These are phyloP conservation scores for Dicyrtoma fusca DNA, from an alignment of 2,888 invertebrate species.

Conservation along the genomic window DNA sequence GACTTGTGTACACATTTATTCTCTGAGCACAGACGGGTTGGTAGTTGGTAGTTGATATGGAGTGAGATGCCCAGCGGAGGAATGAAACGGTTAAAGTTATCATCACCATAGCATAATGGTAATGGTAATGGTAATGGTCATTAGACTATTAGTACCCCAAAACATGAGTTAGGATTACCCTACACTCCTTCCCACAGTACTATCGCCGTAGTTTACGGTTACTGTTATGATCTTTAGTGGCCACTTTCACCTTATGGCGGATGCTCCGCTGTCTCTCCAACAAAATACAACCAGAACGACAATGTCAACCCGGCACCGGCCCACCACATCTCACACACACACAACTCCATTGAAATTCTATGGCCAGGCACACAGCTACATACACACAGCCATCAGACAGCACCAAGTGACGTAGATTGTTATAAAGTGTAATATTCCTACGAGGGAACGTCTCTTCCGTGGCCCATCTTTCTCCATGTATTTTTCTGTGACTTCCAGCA, in stretches of 20 bases:
- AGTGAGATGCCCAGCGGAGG: constrained; percentile 25
- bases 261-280: background rate
- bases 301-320: background rate
- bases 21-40: background rate
- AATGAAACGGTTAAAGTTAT: constrained; percentile 18
- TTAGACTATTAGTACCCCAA: constrained; percentile 28
- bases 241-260: constrained; percentile 31
- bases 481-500: too few relatives aligned
- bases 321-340: background rate
- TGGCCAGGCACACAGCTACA: too few relatives aligned
- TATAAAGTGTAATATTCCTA: too few relatives aligned
- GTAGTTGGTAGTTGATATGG: background rate
- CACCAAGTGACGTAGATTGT: too few relatives aligned
- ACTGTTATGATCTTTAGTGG: constrained; percentile 24
- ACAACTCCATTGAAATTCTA: too few relatives aligned
- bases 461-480: too few relatives aligned
- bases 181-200: constrained; percentile 18
- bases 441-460: too few relatives aligned
- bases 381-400: too few relatives aligned
- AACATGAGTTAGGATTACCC: constrained; percentile 29
- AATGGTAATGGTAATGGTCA: constrained; percentile 19
- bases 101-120: constrained; percentile 12
- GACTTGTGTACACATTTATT: background rate
- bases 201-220: constrained; percentile 18
- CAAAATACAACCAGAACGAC: too few relatives aligned